Evolutionary conservation across 2,113 vertebrate genomes (phyloP), one percentile per base, ranked within the genome.

Genomic region (Erpornis zantholeuca): DNA sequence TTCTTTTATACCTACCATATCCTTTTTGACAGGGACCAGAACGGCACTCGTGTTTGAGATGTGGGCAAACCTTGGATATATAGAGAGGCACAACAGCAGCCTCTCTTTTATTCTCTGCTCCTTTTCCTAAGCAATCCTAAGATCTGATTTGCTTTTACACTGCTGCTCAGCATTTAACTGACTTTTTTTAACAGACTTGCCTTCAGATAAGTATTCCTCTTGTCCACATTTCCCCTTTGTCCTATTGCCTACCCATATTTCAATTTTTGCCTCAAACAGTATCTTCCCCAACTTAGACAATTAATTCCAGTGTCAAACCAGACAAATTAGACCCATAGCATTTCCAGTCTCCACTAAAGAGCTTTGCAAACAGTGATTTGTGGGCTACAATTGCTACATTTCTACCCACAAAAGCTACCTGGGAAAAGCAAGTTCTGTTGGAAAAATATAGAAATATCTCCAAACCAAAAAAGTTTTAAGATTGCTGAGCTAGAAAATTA

Each of bases 1-100:
- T 63, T 70, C 42, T 91, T 75, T 78, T 35, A 6, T 42, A 75
- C 33, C 25, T 85, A 31, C n/a, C 28, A 20, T 8, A 69, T 12
- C 31, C 24, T 82, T 71, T 87, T 44, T 63, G 65, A 76, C 42
- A 87, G 36, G 28, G 38, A 87, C 23, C 57, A 82, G 52, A 82
- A 79, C 57, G 52, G 52, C 29, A 33, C 23, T 56, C 2, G 6
- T 4, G 14, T n/a, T 84, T 35, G 68, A 71, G 78, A 64, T 0
- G 0, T 15, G 59, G 28, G 24, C 70, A 85, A 82, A 86, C 28
- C 27, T 4, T 71, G 44, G 28, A 38, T 64, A 59, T 12, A 36
- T 0, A 53, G 11, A 54, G 15, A 71, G 23, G 35, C 38, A 84
- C 33, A 73, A 65, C 35, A 76, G n/a, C 0, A 0, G 17, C 19